Evolutionary conservation across 2,797 vertebrate species (phyloP).

Genomic region (Danionella dracula): DNA sequence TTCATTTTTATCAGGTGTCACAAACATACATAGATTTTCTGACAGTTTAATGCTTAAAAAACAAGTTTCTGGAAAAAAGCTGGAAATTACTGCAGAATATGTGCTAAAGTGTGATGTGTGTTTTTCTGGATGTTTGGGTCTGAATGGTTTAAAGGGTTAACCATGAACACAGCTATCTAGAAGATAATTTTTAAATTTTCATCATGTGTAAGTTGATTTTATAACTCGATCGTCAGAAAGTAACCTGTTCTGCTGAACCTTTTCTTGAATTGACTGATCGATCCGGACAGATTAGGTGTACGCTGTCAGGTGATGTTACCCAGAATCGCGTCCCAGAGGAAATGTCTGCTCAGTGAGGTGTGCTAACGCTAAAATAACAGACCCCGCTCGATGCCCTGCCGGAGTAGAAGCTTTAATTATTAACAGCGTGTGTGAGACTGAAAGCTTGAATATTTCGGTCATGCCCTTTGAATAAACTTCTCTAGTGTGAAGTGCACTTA

Average conservation of each 20-base stretch:
- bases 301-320: constrained; percentile 22
- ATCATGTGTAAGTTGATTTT: neutral
- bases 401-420: constrained; percentile 55
- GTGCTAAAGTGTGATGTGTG: too few relatives aligned
- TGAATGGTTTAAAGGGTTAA: too few relatives aligned
- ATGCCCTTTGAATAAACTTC: too few relatives aligned
- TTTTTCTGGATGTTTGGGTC: too few relatives aligned
- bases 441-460: constrained; percentile 26
- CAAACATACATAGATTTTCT: too few relatives aligned
- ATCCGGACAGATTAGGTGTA: neutral
- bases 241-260: neutral
- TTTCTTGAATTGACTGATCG: neutral
- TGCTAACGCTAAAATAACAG: constrained; percentile 70
- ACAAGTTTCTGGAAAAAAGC: too few relatives aligned
- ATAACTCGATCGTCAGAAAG: neutral
- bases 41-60: too few relatives aligned
- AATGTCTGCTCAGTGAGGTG: constrained; percentile 59
- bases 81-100: too few relatives aligned
- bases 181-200: neutral
- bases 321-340: constrained; percentile 53
- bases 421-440: constrained; percentile 43
- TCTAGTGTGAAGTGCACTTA: neutral
- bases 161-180: neutral
- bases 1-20: too few relatives aligned
- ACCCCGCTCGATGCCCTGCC: constrained; percentile 38